A percentile compares a stretch with the other conserved stretches of the same genome.
Conservation (phyloP, 2,113 vertebrate genomes). For the Mastomys natalensis region DNA sequence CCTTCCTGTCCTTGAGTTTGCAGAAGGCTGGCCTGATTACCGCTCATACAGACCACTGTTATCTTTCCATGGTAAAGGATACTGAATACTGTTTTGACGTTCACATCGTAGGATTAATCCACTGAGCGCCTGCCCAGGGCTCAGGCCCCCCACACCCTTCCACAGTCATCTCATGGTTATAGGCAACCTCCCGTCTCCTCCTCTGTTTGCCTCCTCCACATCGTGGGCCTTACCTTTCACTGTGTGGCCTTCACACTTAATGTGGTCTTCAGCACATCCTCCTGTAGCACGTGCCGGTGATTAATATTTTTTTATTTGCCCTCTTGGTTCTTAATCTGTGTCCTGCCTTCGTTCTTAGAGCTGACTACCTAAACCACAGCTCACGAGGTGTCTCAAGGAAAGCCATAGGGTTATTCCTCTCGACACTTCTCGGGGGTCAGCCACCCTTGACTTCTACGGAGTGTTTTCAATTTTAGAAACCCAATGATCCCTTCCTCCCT, state of each 20-base stretch:
- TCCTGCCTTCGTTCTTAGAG: neutral
- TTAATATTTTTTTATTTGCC: neutral
- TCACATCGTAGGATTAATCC: neutral
- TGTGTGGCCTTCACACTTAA: neutral
- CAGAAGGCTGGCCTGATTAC: too few relatives aligned
- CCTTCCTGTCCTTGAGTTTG: neutral
- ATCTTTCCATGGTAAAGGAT: neutral
- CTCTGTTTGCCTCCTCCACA: accelerated
- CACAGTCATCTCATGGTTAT: accelerated
- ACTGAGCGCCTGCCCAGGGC: neutral
- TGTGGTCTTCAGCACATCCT: neutral
- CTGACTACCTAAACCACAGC: too few relatives aligned
- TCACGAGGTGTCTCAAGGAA: neutral
- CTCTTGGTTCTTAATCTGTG: neutral
- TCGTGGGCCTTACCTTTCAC: accelerated
- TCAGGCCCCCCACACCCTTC: neutral
- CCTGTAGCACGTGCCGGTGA: accelerated
- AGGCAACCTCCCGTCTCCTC: neutral
- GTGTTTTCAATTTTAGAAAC: neutral
- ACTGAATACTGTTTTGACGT: neutral
- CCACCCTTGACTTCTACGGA: neutral
- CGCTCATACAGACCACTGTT: neutral
- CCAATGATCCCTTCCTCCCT: neutral
- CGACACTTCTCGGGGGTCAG: too few relatives aligned
- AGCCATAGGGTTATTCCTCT: neutral